A percentile compares a stretch with the other conserved stretches of the same genome.
Conservation (phyloP, 2,113 vertebrate species). For the Platichthys flesus region DNA sequence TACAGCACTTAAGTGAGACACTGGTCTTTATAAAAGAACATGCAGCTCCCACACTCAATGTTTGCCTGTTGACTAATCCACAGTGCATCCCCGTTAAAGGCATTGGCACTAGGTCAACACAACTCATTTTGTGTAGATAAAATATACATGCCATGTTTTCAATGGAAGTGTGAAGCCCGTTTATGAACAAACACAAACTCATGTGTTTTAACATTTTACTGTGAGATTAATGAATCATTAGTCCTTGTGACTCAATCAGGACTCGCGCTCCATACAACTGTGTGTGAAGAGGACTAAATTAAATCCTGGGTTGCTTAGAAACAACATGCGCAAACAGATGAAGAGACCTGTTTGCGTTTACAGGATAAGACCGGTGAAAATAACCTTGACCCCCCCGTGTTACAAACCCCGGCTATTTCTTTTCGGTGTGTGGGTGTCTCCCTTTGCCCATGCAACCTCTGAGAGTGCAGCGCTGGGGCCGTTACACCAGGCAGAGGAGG, state of each 20-base stretch:
- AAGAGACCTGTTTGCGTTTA: conserved; percentile 46
- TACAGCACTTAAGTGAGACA: background rate
- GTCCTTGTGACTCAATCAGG: conserved; percentile 21
- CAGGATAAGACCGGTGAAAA: conserved; percentile 19
- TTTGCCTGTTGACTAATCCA: conserved; percentile 19
- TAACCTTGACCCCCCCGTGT: conserved; percentile 45
- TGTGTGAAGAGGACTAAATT: conserved; percentile 26
- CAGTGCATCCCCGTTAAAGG: conserved; percentile 3
- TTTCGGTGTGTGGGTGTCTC: conserved; percentile 1
- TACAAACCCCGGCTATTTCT: conserved; percentile 21
- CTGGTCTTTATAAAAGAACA: background rate
- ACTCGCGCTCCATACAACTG: background rate
- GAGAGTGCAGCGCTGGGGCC: background rate
- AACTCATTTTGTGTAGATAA: background rate
- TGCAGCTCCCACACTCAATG: background rate
- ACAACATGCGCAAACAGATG: conserved; percentile 45
- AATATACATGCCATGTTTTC: background rate
- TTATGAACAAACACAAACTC: background rate
- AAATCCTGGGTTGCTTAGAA: conserved; percentile 59
- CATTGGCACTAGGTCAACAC: background rate
- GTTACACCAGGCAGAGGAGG: conserved; percentile 24
- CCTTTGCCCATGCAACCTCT: background rate
- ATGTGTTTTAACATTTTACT: conserved; percentile 4
- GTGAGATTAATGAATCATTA: background rate
- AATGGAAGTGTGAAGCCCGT: conserved; percentile 19